Conservation (phyloP, 2,888 invertebrate genomes). For the Tanaodytes sp. region DNA sequence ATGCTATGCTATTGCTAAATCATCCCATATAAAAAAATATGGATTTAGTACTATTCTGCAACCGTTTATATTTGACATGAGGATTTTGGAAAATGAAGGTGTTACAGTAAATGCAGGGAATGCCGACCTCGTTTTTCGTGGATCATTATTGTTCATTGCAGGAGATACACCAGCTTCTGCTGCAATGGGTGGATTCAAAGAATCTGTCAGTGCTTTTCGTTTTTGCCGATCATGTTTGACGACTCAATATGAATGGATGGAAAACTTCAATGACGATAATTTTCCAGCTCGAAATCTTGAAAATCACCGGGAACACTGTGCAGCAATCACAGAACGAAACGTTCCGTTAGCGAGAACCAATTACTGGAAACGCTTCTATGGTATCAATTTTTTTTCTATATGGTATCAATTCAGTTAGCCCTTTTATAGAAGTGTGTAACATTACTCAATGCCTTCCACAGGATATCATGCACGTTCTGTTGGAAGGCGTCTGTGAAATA, state of each 20-base stretch:
- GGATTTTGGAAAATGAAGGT: neutral
- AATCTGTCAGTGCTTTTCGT: too few relatives aligned
- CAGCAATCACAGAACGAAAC: slow-evolving; percentile 11
- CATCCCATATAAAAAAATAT: neutral
- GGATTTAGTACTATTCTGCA: neutral
- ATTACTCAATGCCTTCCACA: too few relatives aligned
- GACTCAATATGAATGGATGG: neutral
- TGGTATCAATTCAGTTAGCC: slow-evolving; percentile 6
- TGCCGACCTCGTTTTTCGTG: slow-evolving; percentile 26
- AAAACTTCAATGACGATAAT: slow-evolving; percentile 2
- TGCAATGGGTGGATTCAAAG: too few relatives aligned
- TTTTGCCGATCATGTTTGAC: too few relatives aligned
- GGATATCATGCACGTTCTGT: too few relatives aligned
- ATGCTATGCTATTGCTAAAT: neutral
- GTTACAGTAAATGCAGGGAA: neutral
- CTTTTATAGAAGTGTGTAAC: slow-evolving; percentile 4
- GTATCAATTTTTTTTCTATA: too few relatives aligned
- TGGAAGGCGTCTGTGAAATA: too few relatives aligned
- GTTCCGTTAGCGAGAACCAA: neutral
- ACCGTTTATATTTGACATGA: neutral
- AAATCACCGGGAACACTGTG: slow-evolving; percentile 4
- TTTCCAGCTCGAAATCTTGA: neutral
- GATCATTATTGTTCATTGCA: too few relatives aligned
- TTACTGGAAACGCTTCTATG: slow-evolving; percentile 13
- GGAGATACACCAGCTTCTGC: too few relatives aligned